Conservation (phyloP, 2,113 vertebrate genomes). For the Scophthalmus maximus region DNA sequence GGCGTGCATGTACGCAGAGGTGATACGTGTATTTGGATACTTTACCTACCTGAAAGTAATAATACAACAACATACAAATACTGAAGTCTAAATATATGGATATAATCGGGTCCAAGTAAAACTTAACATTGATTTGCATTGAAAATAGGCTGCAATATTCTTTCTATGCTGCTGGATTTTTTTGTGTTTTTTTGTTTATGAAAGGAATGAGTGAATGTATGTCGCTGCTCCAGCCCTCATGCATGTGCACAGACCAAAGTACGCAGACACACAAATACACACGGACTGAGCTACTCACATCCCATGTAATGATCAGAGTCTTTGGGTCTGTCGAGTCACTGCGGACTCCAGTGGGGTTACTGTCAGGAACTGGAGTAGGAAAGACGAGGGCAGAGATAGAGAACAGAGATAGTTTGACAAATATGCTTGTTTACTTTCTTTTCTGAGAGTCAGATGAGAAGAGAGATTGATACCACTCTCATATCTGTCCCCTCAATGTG, state of each 20-base stretch:
- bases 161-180: not conserved
- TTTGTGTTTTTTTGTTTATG: too few species aligned
- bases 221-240: too few species aligned
- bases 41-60: not conserved
- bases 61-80: not conserved
- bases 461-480: too few species aligned
- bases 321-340: constrained; percentile 84
- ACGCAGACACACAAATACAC: too few species aligned
- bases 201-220: too few species aligned
- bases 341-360: constrained; percentile 81
- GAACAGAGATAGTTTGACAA: not conserved
- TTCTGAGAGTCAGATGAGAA: too few species aligned
- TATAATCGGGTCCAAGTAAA: too few species aligned
- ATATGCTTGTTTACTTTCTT: too few species aligned
- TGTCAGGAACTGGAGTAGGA: constrained; percentile 78
- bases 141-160: not conserved
- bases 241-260: too few species aligned
- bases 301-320: constrained; percentile 87
- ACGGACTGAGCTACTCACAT: constrained; percentile 75
- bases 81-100: too few species aligned
- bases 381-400: not conserved
- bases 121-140: too few species aligned
- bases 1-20: not conserved
- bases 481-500: too few species aligned
- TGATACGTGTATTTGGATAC: not conserved